These are phyloP conservation scores for Meandrusa payeni DNA, from an alignment of 2,888 invertebrate genomes.

Conservation along the genomic window DNA sequence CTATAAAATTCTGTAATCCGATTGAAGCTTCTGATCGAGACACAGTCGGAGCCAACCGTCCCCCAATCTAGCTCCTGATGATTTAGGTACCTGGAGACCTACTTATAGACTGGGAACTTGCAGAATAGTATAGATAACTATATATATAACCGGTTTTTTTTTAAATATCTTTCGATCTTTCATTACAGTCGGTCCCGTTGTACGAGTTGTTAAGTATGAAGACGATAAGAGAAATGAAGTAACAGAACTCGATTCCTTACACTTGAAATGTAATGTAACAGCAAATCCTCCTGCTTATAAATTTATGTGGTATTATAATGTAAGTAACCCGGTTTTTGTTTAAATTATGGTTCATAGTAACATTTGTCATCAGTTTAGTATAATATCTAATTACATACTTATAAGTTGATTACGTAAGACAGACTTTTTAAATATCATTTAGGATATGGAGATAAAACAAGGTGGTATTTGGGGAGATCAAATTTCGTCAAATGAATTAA, in stretches of 20 bases:
- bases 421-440: too few species aligned
- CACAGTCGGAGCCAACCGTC: too few species aligned
- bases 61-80: too few species aligned
- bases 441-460: constrained; percentile 61
- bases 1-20: too few species aligned
- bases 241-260: constrained; percentile 63
- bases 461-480: constrained; percentile 60
- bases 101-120: too few species aligned
- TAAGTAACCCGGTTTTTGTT: constrained; percentile 38
- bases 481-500: constrained; percentile 42
- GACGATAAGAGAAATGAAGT: constrained; percentile 57
- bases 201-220: constrained; percentile 58
- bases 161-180: too few species aligned
- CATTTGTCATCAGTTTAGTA: too few species aligned
- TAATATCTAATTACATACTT: too few species aligned
- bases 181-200: constrained; percentile 72
- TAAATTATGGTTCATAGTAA: background rate
- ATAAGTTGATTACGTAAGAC: background rate
- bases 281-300: constrained; percentile 71
- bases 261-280: constrained; percentile 62
- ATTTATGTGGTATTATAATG: constrained; percentile 70
- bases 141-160: too few species aligned
- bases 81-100: too few species aligned
- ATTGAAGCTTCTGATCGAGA: too few species aligned
- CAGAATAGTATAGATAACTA: too few species aligned